Base-by-base conservation (phyloP, 2,113 vertebrate genomes). In the Meles meles region DNA sequence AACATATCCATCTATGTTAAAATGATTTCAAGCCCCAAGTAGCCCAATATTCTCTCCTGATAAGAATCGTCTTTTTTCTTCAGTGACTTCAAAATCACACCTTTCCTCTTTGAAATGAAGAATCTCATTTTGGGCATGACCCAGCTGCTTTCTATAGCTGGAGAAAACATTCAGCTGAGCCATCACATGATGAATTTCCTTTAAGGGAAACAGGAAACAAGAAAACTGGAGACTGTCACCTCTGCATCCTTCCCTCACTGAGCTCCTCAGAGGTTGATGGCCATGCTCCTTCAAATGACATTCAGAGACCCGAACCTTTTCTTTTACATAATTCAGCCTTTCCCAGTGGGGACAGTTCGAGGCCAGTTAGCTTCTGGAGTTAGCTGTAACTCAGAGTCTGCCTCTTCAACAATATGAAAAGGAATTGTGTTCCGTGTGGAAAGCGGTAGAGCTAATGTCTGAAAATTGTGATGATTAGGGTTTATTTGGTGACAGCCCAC, bases 401-500 rank as follows among this genome's bases (percentile, higher is more conserved):
- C 74, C 17, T 90, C 34, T 84, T 34, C 4, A 49, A 42, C 20
- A 39, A 9, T 1, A 49, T 34, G 49, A 69, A 21, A 37, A 23
- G 42, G 15, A 25, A 23, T 44, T 29, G 2, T 2, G 5, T 18
- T 82, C 77, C 12, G 31, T 34, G 52, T 37, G 6, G 31, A 18
- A 31, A 34, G 59, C 0, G 8, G 7, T 17, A 21, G 9, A 12
- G 42, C 63, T 42, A 9, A 13, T n/a, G 20, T 25, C 49, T 23
- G 37, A 6, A 31, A 79, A 37, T 5, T 2, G 44, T 1, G 1
- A 23, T 3, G 0, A 6, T 42, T 7, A 8, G 39, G 55, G 17
- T 39, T 72, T 27, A 12, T 57, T 27, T 31, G 37, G n/a, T 15
- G 65, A n/a, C 34, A 18, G 23, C 55, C 65, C 15, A 3, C 59